Base-by-base conservation (phyloP, 1,140 invertebrate species). In the Drosophila truncata region DNA sequence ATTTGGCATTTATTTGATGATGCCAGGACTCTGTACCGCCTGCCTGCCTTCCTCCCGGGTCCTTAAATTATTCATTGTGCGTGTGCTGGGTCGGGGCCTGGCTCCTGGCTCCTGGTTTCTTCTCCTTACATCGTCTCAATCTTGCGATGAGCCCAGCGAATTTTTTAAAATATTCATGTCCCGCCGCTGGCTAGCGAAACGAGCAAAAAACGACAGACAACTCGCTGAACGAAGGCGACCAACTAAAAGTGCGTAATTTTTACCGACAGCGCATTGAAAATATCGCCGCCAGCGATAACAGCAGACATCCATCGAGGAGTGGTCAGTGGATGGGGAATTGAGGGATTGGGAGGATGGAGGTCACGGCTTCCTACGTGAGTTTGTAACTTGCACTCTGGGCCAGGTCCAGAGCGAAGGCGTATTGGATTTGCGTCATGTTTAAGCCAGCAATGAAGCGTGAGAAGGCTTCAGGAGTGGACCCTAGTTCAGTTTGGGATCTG, bases 1-100 rank as follows among this genome's bases (percentile, higher is more conserved):
- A 88, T 88, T 88, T 90, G 85, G 85, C 84, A 84, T 88, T 87
- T 88, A 88, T 88, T 88, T 87, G 84, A 87, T 83, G 84, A 77
- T 63, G 82, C 72, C 82, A 69, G 42, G 62, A 76, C 50, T 55
- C 20, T 6, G 11, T 46, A 13, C 18, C 4, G 41, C 41, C 49
- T 18, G 49, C 10, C 61, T 52, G 59, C 55, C 76, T 54, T 27
- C 47, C 50, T 44, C 58, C 35, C 46, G 66, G 50, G 39, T 46
- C 64, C 44, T 70, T 87, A 86, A 86, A 86, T 86, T 86, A 85
- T 85, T 86, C 82, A 85, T 78, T 83, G 71, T 82, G 66, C 77
- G 77, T 60, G 57, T 42, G 47, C 66, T 27, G 29, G 33, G 58
- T 27, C 49, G 41, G 35, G 14, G 49, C 42, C 65, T 18, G 35